These are phyloP conservation scores for Zingel zingel DNA, from an alignment of 2,113 vertebrate species.

Conservation along the genomic window DNA sequence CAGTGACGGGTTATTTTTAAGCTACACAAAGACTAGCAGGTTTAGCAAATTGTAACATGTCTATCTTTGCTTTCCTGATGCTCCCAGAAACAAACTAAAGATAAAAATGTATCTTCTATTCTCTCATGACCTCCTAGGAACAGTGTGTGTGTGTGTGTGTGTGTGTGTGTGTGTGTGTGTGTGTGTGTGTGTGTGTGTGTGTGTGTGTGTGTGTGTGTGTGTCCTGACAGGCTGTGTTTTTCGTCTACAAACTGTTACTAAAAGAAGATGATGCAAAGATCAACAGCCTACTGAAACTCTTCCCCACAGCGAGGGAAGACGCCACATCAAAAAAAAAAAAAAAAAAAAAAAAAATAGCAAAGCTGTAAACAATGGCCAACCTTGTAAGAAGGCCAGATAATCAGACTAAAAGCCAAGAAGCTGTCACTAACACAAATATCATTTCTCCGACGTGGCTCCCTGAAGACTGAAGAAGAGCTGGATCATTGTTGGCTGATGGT, in stretches of 20 bases:
- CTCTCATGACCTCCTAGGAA: background rate
- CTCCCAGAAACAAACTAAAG: background rate
- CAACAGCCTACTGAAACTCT: background rate
- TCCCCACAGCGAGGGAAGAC: background rate
- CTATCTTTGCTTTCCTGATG: background rate
- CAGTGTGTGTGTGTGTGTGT: background rate
- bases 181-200: background rate
- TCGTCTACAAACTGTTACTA: background rate
- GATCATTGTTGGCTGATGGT: background rate
- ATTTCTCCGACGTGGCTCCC: background rate
- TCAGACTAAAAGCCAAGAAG: background rate
- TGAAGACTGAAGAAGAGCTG: background rate
- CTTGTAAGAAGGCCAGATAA: background rate
- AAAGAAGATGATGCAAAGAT: slow-evolving; percentile 22
- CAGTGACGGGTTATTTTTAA: slow-evolving; percentile 34
- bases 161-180: background rate
- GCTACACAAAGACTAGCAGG: slow-evolving; percentile 30
- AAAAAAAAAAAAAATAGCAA: background rate
- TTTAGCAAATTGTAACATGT: slow-evolving; percentile 8
- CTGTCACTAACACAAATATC: background rate
- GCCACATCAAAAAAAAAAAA: background rate
- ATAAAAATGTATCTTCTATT: background rate
- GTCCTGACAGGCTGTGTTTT: background rate
- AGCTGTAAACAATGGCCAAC: slow-evolving; percentile 52
- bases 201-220: no score